A percentile compares a stretch with the other conserved stretches of the same genome.
Evolutionary conservation across 2,797 vertebrate genomes (phyloP).

Genomic region (Hafferia zeledoni): DNA sequence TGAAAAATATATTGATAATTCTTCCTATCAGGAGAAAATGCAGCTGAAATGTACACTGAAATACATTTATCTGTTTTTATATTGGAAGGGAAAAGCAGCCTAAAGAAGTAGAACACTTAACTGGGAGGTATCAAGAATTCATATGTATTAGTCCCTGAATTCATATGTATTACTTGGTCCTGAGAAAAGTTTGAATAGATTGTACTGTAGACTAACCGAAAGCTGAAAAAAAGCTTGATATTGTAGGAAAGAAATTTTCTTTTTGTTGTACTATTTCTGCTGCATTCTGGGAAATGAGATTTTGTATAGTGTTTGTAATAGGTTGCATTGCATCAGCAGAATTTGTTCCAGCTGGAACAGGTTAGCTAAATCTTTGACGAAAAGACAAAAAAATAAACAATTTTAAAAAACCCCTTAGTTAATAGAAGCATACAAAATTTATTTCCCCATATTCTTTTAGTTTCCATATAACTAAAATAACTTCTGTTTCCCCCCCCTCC

Average conservation of each 20-base stretch:
- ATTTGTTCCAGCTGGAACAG: neutral
- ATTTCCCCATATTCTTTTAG: neutral
- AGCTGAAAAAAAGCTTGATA: neutral
- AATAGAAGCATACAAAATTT: neutral
- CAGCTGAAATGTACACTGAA: neutral
- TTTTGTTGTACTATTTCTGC: neutral
- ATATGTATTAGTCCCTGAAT: neutral
- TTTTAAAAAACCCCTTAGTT: neutral
- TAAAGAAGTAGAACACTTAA: neutral
- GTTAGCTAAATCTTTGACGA: neutral
- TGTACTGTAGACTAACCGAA: neutral
- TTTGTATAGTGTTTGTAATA: neutral
- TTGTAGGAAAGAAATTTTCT: neutral
- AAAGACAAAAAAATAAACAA: neutral
- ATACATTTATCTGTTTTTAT: neutral
- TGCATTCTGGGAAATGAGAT: neutral
- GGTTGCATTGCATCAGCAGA: neutral
- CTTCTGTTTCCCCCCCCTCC: no score
- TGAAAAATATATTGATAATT: neutral
- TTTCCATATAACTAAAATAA: neutral
- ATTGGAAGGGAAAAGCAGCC: neutral
- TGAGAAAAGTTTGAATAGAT: neutral
- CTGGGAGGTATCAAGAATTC: neutral
- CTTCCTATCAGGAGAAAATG: neutral
- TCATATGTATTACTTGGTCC: neutral